Evolutionary conservation across 2,113 vertebrate genomes (phyloP).

Genomic region (Ellobius talpinus): DNA sequence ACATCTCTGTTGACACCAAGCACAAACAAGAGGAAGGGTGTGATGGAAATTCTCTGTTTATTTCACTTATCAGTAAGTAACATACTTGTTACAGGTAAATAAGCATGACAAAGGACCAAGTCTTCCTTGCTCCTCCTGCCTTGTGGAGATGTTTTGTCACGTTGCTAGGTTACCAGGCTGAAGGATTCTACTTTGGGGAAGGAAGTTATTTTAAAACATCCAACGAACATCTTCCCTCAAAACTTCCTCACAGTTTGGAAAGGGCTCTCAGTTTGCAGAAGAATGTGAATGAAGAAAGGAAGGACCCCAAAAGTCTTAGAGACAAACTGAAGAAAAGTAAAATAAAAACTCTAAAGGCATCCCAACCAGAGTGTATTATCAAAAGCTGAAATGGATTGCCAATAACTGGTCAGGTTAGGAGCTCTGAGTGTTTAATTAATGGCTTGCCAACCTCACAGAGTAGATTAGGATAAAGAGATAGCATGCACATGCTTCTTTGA

Average conservation of each 20-base stretch:
- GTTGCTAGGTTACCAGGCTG: conserved; percentile 85
- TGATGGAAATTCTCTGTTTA: conserved; percentile 65
- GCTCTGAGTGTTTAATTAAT: background rate
- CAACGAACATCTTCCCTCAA: conserved; percentile 64
- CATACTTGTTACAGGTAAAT: conserved; percentile 83
- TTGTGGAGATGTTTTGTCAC: conserved; percentile 65
- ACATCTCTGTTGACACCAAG: conserved; percentile 76
- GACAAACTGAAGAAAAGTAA: background rate
- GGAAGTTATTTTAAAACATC: conserved; percentile 80
- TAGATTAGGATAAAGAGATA: background rate
- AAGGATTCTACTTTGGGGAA: conserved; percentile 73
- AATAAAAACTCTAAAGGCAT: no score
- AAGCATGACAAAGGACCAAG: conserved; percentile 72
- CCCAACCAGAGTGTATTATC: background rate
- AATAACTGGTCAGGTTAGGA: background rate
- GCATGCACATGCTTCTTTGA: background rate
- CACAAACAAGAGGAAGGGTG: conserved; percentile 27
- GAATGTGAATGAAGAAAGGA: background rate
- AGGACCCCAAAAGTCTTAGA: background rate
- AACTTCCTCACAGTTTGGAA: conserved; percentile 42
- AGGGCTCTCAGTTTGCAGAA: background rate
- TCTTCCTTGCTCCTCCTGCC: conserved; percentile 72
- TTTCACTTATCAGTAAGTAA: conserved; percentile 84
- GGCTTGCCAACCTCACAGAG: rapidly evolving
- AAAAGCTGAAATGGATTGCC: background rate